phyloP scores from a whole-genome alignment of 2,797 vertebrate species.

The Muscicapa striata region DNA sequence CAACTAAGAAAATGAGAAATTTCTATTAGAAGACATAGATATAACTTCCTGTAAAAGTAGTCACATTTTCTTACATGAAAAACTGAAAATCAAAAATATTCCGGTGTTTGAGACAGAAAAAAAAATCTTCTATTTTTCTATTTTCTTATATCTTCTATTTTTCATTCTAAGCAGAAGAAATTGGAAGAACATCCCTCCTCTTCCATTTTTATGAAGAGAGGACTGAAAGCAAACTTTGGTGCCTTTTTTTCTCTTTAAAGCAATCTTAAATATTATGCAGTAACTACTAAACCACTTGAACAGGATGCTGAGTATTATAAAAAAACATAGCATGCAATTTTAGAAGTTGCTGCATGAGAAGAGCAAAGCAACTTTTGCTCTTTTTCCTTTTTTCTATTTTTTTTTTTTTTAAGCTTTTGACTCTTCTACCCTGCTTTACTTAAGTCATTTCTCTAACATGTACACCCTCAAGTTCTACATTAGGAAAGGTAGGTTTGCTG shows the following conservation, averaged over 20 bases:
- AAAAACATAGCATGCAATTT: neutral
- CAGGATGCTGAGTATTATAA: slow-evolving; percentile 9
- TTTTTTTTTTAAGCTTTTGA: neutral
- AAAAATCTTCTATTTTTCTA: neutral
- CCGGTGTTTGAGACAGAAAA: neutral
- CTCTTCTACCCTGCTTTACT: neutral
- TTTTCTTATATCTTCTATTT: neutral
- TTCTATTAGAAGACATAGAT: neutral
- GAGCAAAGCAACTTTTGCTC: neutral
- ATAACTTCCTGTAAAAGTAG: neutral
- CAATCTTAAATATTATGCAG: neutral
- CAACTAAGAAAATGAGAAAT: neutral
- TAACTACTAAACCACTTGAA: slow-evolving; percentile 8
- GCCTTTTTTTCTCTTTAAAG: neutral
- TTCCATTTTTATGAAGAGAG: neutral
- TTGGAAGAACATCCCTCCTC: neutral
- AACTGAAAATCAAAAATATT: neutral
- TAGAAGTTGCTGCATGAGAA: neutral
- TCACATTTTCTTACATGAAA: neutral
- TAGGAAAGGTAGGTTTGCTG: slow-evolving; percentile 47
- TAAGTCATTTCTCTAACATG: neutral
- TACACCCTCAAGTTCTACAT: slow-evolving; percentile 17
- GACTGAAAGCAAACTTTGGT: neutral
- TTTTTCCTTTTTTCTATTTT: neutral
- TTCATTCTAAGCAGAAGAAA: neutral